Percentiles rank a stretch among this genome's conserved stretches.
Evolutionary conservation across 64 coral and sea anemone genomes (phyloP).

Genomic region (Orbicella faveolata): DNA sequence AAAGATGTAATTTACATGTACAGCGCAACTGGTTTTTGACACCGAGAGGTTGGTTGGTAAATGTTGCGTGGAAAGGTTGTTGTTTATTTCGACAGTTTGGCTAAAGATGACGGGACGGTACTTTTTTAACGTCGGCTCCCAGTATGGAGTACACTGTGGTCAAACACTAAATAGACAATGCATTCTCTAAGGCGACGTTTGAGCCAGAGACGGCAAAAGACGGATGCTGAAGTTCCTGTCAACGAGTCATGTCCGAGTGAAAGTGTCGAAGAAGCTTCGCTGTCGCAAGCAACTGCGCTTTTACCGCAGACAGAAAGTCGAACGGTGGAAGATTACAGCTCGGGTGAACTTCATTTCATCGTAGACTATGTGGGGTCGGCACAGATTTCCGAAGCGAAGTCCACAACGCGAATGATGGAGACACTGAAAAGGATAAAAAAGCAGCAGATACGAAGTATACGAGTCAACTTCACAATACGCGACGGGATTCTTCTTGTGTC

Average conservation of each 20-base stretch:
- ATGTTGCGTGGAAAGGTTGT: conserved; percentile 23
- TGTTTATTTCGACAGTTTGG: conserved; percentile 33
- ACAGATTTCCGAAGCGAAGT: conserved; percentile 86
- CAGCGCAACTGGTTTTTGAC: background rate
- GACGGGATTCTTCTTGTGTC: conserved; percentile 91
- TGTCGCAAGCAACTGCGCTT: conserved; percentile 34
- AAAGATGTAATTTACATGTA: conserved; percentile 32
- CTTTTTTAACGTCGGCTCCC: conserved; percentile 19
- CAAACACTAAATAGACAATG: conserved; percentile 1
- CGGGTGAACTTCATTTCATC: conserved; percentile 84
- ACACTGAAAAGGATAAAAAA: conserved; percentile 94
- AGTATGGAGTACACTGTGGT: conserved; percentile 15
- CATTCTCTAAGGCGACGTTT: conserved; percentile 41
- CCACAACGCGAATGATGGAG: conserved; percentile 78
- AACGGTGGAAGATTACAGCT: conserved; percentile 68
- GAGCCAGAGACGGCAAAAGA: conserved; percentile 38
- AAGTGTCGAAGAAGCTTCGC: background rate
- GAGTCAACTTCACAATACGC: conserved; percentile 86
- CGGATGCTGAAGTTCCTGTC: background rate
- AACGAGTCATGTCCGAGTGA: conserved; percentile 6
- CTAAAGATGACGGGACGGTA: conserved; percentile 2
- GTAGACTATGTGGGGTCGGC: conserved; percentile 94
- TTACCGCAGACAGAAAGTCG: conserved; percentile 41
- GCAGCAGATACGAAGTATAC: conserved; percentile 78
- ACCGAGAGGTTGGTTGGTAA: background rate